A percentile compares a stretch with the other conserved stretches of the same genome.
Conservation (phyloP, 2,797 vertebrate genomes). For the Rousettus madagascariensis region DNA sequence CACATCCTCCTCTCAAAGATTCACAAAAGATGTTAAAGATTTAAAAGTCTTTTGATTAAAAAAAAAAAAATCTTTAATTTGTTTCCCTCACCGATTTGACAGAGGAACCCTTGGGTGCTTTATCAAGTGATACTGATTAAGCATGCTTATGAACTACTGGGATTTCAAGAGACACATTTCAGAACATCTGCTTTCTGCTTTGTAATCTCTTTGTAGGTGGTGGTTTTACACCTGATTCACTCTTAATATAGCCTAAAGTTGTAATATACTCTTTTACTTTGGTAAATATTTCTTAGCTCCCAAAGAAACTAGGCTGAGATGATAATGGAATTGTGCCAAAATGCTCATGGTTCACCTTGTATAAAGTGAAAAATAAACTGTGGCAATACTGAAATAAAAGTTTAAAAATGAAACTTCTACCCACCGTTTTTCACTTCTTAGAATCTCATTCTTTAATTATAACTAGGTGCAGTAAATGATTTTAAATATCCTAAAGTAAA, state of each 20-base stretch:
- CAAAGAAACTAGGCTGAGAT: background rate
- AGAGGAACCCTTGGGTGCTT: background rate
- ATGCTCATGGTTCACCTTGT: background rate
- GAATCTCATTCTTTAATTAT: constrained; percentile 1
- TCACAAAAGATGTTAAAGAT: background rate
- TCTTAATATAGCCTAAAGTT: background rate
- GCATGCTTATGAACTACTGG: background rate
- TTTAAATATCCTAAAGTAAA: constrained; percentile 8
- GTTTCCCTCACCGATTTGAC: background rate
- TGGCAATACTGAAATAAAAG: background rate
- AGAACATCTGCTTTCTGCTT: background rate
- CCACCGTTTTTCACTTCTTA: background rate
- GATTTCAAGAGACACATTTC: constrained; percentile 6
- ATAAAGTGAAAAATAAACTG: background rate
- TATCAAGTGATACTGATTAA: background rate
- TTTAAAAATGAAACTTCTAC: background rate
- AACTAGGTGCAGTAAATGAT: background rate
- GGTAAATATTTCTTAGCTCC: background rate
- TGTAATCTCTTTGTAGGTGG: background rate
- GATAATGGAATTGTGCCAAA: background rate
- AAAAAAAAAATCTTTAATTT: background rate
- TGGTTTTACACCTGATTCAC: background rate
- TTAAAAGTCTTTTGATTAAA: background rate
- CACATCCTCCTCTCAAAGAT: background rate
- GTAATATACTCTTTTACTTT: background rate